Evolutionary conservation across 2,888 invertebrate species (phyloP), one percentile per base, ranked within the genome.

Genomic region (Zaprionus lineosus): DNA sequence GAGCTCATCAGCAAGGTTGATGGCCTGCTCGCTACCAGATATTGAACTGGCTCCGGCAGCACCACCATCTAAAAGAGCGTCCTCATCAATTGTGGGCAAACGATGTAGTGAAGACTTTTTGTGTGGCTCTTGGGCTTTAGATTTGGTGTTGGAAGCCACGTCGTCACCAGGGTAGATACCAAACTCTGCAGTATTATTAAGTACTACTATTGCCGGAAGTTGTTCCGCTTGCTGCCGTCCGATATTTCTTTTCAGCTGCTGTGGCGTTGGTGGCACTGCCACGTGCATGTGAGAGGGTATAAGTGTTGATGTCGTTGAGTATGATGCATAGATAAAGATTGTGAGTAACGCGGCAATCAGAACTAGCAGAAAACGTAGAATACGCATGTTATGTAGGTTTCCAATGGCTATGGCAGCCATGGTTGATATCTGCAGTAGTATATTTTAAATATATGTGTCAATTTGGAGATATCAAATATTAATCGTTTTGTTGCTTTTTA

Each of bases 281-380:
- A 72, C 56, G 29, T 88, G 85, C 67, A 89, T 66, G 43, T 87
- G 86, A 18, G 81, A 83, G 12, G 86, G 84, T 40, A 85, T 72
- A 16, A 90, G 64, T 3, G 86, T 75, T 63, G 88, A 85, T 60
- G 88, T 87, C 52, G 89, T 89, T 57, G 90, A 91, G 69, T 91
- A 91, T 9, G 91, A 91, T 26, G 91, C 90, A 74, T 91, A 91
- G 19, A 91, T 89, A 60, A 91, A 90, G 59, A 91, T 89, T 33
- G 91, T 90, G 50, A 91, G 82, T 63, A 90, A 87, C 34, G 91
- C 88, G 52, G 88, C 90, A 28, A 86, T 83, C 55, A 91, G 77
- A 55, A 91, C 87, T 65, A 91, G 81, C 51, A 91, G 83, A 77
- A 91, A 91, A 53, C 91, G 88, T 65, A 91, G 69, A 64, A 91